Conservation (phyloP, 1,140 invertebrate genomes). For the Magallana angulata region DNA sequence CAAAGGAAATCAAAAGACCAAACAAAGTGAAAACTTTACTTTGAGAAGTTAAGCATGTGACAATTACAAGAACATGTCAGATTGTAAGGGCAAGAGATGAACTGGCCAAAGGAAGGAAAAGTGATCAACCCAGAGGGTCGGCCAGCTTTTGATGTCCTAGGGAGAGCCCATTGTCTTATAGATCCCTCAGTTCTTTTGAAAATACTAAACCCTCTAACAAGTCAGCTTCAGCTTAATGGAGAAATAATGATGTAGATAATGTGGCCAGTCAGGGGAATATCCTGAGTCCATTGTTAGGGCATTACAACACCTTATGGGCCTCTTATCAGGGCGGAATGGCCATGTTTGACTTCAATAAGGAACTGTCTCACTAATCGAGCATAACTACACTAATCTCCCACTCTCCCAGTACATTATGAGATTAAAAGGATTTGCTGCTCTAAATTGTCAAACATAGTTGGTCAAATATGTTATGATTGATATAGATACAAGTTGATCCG, state of each 20-base stretch:
- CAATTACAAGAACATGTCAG: constrained; percentile 11
- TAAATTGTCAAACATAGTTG: constrained; percentile 34
- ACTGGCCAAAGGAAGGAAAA: background rate
- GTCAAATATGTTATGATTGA: constrained; percentile 35
- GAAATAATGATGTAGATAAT: constrained; percentile 37
- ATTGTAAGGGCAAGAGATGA: constrained; percentile 17
- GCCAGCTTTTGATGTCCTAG: background rate
- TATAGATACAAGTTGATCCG: constrained; percentile 22
- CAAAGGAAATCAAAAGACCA: constrained; percentile 30
- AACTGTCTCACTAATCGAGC: background rate
- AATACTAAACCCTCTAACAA: background rate
- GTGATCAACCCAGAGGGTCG: background rate
- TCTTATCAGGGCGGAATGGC: constrained; percentile 6
- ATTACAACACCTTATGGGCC: constrained; percentile 30
- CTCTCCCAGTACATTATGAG: constrained; percentile 13
- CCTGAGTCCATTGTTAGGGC: constrained; percentile 23
- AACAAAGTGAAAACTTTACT: constrained; percentile 32
- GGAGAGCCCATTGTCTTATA: constrained; percentile 2
- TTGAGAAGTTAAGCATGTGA: constrained; percentile 30
- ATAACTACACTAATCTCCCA: background rate
- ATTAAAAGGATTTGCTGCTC: constrained; percentile 11
- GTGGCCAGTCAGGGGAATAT: constrained; percentile 15
- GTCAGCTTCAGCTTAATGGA: constrained; percentile 21
- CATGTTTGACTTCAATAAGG: constrained; percentile 21
- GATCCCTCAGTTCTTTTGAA: background rate